Base-by-base conservation (phyloP, 2,888 invertebrate genomes). In the Lepeophtheirus nordmannii region DNA sequence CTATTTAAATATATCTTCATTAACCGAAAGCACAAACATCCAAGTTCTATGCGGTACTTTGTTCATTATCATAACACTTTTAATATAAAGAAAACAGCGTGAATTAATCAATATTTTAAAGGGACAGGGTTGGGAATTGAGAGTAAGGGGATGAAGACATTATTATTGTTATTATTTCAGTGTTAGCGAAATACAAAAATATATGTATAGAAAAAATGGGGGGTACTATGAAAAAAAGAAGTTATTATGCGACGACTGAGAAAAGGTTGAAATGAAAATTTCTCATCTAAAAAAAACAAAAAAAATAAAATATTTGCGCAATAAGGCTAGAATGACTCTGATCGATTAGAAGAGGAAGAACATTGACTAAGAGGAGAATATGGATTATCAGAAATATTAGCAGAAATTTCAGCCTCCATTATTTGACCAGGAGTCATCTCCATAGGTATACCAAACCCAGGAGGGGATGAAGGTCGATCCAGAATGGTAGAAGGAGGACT, bases 381-480 rank as follows among this genome's bases (percentile, higher is more conserved):
- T n/a, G 53, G 53, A 46, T 46, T 46, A 46, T 46, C 17, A 46
- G 14, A 14, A 30, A 30, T 30, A 37, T 37, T 39, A 14, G 61
- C 61, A 11, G 61, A 61, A n/a, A 61, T 62, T 46, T 46, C 63
- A n/a, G 57, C 64, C 64, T 64, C 64, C 64, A 64, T 64, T 12
- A 64, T 64, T 57, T 64, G 64, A n/a, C 64, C 64, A 12, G 64
- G 64, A 23, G 64, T 64, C 64, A 64, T 57, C 57, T 64, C 64
- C 64, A 64, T 64, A 11, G 64, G 64, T n/a, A 64, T 64, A 1
- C 64, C 64, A 22, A 64, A 53, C 11, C 56, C 57, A n/a, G 63
- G 63, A 58, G 58, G 20, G 14, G 30, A 20, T 14, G 53, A 46
- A 22, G 58, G 58, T 30, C 58, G n/a, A 9, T 58, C 58, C 58